These are phyloP conservation scores for Umimayanthus chanpuru DNA, from an alignment of 92 coral and sea anemone species.

Conservation along the genomic window DNA sequence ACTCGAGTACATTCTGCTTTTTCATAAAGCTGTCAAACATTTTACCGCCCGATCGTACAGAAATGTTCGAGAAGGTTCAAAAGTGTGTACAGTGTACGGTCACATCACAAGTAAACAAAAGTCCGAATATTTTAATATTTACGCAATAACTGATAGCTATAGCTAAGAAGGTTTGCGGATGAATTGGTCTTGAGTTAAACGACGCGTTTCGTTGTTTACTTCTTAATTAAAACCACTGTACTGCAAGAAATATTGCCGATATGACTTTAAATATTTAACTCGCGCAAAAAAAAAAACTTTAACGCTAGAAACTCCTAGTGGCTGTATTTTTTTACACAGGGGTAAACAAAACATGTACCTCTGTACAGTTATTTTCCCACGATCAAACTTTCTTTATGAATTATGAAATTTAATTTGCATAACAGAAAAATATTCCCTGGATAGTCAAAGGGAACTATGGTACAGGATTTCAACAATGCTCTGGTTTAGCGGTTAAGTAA, in stretches of 20 bases:
- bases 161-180: not conserved
- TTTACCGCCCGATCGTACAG: too few relatives aligned
- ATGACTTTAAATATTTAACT: not conserved
- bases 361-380: slow-evolving; percentile 1
- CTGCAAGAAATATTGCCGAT: not conserved
- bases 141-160: not conserved
- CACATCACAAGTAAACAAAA: not conserved
- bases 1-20: not conserved
- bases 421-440: slow-evolving; percentile 17
- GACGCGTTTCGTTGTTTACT: not conserved
- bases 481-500: not conserved
- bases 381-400: not conserved
- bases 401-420: not conserved
- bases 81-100: not conserved
- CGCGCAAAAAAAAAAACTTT: not conserved
- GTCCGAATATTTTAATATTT: not conserved
- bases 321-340: not conserved
- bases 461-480: not conserved
- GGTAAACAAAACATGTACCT: not conserved
- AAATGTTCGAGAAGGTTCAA: not conserved
- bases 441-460: not conserved
- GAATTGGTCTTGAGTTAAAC: not conserved
- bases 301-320: not conserved
- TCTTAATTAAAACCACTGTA: too few relatives aligned
- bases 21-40: too few relatives aligned